Base-by-base conservation (phyloP, 2,113 vertebrate genomes). In the Sinosuthora webbiana region DNA sequence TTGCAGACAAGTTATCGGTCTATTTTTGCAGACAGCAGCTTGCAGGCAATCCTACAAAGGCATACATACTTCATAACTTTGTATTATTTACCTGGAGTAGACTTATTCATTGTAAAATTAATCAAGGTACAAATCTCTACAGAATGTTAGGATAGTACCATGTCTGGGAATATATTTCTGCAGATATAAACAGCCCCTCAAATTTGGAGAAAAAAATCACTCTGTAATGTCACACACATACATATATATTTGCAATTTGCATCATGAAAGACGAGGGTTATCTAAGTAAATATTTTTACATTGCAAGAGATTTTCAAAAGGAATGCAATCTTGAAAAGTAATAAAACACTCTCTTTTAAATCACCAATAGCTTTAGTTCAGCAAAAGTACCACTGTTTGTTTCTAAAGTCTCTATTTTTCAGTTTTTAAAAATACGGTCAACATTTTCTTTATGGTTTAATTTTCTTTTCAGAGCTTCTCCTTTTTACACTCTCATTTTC, bases 401-500 rank as follows among this genome's bases (percentile, higher is more conserved):
- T 89, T 86, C 44, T 59, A 39, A 89, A 82, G 21, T 62, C 56
- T 31, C 35, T 1, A 0, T 22, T 67, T 85, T 80, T 74, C 42
- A 56, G 21, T 55, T 89, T 94, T 87, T 44, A 81, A 78, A 96
- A 84, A 82, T 87, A 94, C 21, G n/a, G 35, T 19, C 25, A 89
- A 63, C 10, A 56, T 91, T 93, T 91, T 78, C 52, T 95, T 89
- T 81, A 89, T 55, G 33, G 74, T 70, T 91, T 89, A 67, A 82
- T 89, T 94, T 95, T 87, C 80, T 91, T 87, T 70, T 89, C 80
- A 93, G 21, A 24, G 69, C 49, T 78, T 94, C 52, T 89, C 67
- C 67, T 62, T 91, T 96, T 93, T 89, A 85, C 44, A 53, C 13
- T 76, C n/a, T 69, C 42, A 53, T 83, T 52, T 86, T 83, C 63